phyloP scores from a whole-genome alignment of 2,113 vertebrate species.

The Heptranchias perlo region DNA sequence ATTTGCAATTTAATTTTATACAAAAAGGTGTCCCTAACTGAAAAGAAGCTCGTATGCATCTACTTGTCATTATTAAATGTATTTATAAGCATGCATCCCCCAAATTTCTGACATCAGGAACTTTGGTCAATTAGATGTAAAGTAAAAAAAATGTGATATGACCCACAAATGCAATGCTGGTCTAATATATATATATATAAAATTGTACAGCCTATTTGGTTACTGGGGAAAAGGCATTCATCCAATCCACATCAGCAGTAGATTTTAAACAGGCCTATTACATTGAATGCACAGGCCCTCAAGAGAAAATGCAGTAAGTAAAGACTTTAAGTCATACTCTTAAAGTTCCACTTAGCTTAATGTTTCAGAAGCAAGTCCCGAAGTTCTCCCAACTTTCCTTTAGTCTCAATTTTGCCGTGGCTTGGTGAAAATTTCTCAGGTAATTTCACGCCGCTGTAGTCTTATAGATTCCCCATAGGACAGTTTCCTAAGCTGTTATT shows the following conservation, averaged over 20 bases:
- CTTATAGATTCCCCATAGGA: neutral
- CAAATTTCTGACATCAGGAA: neutral
- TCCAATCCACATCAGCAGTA: neutral
- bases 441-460: neutral
- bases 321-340: neutral
- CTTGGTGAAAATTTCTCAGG: neutral
- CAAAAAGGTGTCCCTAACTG: neutral
- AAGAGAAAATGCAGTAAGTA: neutral
- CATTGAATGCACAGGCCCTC: neutral
- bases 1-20: neutral
- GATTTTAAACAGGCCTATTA: neutral
- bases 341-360: neutral
- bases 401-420: neutral
- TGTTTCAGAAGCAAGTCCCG: neutral
- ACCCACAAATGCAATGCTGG: neutral
- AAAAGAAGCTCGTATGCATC: neutral
- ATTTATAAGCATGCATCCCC: neutral
- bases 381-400: neutral
- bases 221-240: neutral
- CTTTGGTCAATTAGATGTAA: neutral
- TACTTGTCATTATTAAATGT: neutral
- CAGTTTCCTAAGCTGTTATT: neutral
- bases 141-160: neutral
- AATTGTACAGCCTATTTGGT: neutral
- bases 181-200: neutral